Percentiles rank a stretch among this genome's conserved stretches.
Conservation (phyloP, 2,888 invertebrate species). For the Adela reaumurella region DNA sequence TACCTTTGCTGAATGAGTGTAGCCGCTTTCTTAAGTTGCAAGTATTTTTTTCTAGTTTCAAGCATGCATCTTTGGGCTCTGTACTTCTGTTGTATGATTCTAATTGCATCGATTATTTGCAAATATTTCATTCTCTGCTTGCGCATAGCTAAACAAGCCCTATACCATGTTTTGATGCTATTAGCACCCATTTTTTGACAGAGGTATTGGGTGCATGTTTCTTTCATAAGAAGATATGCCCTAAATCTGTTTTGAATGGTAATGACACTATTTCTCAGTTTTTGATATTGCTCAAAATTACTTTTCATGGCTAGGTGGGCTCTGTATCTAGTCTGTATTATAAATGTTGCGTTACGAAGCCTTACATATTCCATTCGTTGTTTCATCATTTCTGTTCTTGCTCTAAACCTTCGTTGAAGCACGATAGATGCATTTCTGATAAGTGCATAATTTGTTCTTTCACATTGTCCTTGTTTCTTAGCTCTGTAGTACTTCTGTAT, state of each 20-base stretch:
- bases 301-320: constrained; percentile 26
- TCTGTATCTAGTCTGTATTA: constrained; percentile 38
- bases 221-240: constrained; percentile 6
- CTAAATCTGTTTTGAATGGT: constrained; percentile 48
- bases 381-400: constrained; percentile 24
- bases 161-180: constrained; percentile 25
- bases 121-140: constrained; percentile 17
- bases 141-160: constrained; percentile 21
- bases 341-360: constrained; percentile 24
- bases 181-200: constrained; percentile 15
- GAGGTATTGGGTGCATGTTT: not conserved
- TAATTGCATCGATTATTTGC: constrained; percentile 8
- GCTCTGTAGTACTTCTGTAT: constrained; percentile 11
- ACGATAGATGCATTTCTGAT: constrained; percentile 19
- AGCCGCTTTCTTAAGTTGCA: constrained; percentile 19
- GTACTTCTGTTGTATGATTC: constrained; percentile 33
- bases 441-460: constrained; percentile 14
- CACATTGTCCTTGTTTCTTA: constrained; percentile 16
- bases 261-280: constrained; percentile 25
- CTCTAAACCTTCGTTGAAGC: constrained; percentile 34
- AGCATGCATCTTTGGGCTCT: constrained; percentile 18
- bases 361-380: constrained; percentile 18
- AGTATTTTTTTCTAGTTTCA: constrained; percentile 21
- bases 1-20: constrained; percentile 8
- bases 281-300: constrained; percentile 17